Conservation (phyloP, 2,113 vertebrate genomes). For the Nicator chloris region DNA sequence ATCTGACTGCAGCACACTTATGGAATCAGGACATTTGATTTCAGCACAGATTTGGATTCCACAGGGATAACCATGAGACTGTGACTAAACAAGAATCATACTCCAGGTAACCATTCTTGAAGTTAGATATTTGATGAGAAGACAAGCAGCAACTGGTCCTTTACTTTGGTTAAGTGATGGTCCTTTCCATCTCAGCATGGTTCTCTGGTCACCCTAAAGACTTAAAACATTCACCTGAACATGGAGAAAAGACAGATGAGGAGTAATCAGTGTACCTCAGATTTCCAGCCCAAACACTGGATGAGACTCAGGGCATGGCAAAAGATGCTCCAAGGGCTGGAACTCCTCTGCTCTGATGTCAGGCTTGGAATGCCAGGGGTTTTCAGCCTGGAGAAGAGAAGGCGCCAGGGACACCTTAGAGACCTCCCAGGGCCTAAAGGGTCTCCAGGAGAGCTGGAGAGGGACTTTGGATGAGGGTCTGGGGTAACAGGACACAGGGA, state of each 20-base stretch:
- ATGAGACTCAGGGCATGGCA: background rate
- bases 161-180: background rate
- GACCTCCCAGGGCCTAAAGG: background rate
- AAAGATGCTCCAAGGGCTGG: background rate
- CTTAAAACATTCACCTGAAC: background rate
- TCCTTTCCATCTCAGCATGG: background rate
- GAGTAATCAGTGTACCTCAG: background rate
- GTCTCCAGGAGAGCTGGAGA: background rate
- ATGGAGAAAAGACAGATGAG: background rate
- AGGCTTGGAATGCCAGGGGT: background rate
- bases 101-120: background rate
- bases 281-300: background rate
- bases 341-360: background rate
- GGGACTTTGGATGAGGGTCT: background rate
- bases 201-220: background rate
- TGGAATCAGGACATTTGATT: background rate
- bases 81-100: background rate
- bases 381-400: background rate
- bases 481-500: background rate
- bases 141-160: background rate
- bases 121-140: background rate
- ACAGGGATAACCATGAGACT: background rate
- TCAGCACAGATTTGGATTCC: background rate
- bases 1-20: background rate
- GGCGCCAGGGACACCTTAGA: background rate